These are phyloP conservation scores for Chrysina gloriosa DNA, from an alignment of 2,888 invertebrate species.

Conservation along the genomic window DNA sequence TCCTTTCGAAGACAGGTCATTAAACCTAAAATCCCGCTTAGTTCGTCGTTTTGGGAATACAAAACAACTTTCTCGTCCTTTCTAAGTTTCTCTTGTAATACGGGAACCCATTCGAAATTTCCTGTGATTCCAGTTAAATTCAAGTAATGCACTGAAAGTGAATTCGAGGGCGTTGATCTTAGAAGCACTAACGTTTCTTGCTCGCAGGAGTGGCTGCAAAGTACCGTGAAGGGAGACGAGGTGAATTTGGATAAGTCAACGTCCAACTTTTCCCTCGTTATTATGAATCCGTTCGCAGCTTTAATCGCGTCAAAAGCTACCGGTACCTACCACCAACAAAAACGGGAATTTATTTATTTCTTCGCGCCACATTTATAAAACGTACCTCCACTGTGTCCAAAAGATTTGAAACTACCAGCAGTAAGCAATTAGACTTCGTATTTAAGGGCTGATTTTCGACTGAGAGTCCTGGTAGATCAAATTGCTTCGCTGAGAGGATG, in stretches of 20 bases:
- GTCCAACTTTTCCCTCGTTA: too few species aligned
- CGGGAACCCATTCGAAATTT: constrained; percentile 24
- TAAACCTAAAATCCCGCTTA: constrained; percentile 87
- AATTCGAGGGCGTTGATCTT: neutral
- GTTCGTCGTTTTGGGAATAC: constrained; percentile 71
- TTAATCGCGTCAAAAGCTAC: neutral
- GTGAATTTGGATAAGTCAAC: too few species aligned
- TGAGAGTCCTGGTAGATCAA: constrained; percentile 67
- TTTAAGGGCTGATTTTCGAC: constrained; percentile 73
- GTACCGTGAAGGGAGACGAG: neutral
- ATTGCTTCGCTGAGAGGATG: constrained; percentile 68
- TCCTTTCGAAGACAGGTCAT: constrained; percentile 88
- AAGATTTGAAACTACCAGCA: constrained; percentile 50
- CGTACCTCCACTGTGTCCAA: constrained; percentile 10
- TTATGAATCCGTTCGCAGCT: too few species aligned
- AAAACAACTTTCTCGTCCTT: constrained; percentile 68
- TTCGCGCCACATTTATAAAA: too few species aligned
- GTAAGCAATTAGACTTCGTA: constrained; percentile 53
- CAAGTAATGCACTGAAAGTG: neutral
- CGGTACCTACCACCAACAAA: neutral
- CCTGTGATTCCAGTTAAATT: neutral
- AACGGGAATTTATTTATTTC: neutral
- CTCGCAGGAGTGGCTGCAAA: constrained; percentile 8
- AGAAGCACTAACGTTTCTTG: constrained; percentile 38
- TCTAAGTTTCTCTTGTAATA: constrained; percentile 47